Conservation (phyloP, 2,113 vertebrate species). For the Meleagris gallopavo region DNA sequence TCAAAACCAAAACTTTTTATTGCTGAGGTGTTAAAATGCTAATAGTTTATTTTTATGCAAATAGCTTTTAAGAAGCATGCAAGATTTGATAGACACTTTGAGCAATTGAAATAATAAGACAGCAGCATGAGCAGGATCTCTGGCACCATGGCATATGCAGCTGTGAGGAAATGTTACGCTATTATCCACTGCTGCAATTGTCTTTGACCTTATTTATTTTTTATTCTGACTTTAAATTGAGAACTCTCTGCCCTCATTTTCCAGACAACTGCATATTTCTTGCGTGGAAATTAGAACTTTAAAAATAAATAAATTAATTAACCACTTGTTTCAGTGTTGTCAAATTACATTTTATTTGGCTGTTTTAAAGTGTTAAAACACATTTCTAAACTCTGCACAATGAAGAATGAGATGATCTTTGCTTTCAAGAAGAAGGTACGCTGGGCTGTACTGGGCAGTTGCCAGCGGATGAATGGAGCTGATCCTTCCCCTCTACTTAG, state of each 20-base stretch:
- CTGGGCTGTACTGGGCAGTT: background rate
- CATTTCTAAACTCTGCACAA: background rate
- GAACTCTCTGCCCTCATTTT: background rate
- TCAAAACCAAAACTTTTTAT: slow-evolving; percentile 43
- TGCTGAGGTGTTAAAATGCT: slow-evolving; percentile 40
- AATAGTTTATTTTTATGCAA: slow-evolving; percentile 38
- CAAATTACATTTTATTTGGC: background rate
- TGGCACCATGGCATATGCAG: background rate
- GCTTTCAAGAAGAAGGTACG: background rate
- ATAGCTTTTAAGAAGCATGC: background rate
- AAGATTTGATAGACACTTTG: slow-evolving; percentile 42
- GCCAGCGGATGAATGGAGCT: background rate
- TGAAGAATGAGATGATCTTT: background rate
- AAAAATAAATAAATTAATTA: background rate
- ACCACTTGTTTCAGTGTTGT: background rate
- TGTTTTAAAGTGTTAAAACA: background rate
- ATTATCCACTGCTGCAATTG: background rate
- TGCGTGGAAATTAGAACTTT: background rate
- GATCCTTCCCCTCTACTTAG: background rate
- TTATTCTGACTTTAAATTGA: background rate
- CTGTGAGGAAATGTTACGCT: background rate
- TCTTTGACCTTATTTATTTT: slow-evolving; percentile 1
- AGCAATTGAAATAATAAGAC: slow-evolving; percentile 48
- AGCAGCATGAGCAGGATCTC: background rate
- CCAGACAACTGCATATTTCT: background rate